Evolutionary conservation across 2,888 invertebrate species (phyloP).

Genomic region (Apeira syringaria): DNA sequence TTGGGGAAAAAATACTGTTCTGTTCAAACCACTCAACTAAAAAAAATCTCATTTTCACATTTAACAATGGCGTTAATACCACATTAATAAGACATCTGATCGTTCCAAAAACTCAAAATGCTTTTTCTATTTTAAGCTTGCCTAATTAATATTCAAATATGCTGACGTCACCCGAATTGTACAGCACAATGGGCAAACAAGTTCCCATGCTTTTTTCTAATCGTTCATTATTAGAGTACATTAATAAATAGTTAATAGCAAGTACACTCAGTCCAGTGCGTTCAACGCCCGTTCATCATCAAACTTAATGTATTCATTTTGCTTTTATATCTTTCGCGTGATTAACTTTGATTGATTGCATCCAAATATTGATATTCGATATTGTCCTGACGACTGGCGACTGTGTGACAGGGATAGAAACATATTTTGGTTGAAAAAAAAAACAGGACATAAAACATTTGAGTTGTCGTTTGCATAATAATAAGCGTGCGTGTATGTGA

Average conservation of each 20-base stretch:
- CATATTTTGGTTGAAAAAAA: slow-evolving; percentile 26
- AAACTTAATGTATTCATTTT: slow-evolving; percentile 78
- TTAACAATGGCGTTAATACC: too few species aligned
- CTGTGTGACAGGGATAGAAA: slow-evolving; percentile 46
- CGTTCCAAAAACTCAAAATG: too few species aligned
- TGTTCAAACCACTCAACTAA: too few species aligned
- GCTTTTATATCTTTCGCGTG: slow-evolving; percentile 81
- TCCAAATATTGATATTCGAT: slow-evolving; percentile 80
- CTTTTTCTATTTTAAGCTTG: slow-evolving; percentile 33
- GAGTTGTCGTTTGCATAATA: slow-evolving; percentile 50
- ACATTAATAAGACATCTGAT: too few species aligned
- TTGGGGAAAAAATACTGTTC: too few species aligned
- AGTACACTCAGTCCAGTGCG: slow-evolving; percentile 58
- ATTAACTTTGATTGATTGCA: slow-evolving; percentile 82
- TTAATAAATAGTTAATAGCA: slow-evolving; percentile 18
- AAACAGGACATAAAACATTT: slow-evolving; percentile 37
- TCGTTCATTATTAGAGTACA: slow-evolving; percentile 65
- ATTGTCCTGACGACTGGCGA: slow-evolving; percentile 47
- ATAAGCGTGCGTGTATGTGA: slow-evolving; percentile 47
- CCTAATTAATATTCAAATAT: slow-evolving; percentile 68
- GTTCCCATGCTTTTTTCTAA: slow-evolving; percentile 66
- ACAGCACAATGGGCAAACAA: slow-evolving; percentile 58
- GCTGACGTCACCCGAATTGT: slow-evolving; percentile 73
- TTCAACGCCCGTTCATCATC: slow-evolving; percentile 42
- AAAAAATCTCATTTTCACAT: too few species aligned